Base-by-base conservation (phyloP, 1,140 invertebrate genomes). In the Akabosia matsudoensis region DNA sequence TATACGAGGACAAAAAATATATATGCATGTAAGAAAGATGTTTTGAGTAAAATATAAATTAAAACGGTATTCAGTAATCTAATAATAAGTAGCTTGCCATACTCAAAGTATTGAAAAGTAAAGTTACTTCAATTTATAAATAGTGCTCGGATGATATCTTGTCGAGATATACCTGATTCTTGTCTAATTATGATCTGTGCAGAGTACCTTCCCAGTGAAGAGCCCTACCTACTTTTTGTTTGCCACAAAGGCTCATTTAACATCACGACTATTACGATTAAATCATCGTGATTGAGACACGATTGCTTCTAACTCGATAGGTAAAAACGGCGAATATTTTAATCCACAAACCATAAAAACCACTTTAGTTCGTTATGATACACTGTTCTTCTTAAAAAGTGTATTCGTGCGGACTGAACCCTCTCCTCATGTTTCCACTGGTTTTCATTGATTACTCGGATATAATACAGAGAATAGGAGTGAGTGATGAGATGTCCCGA, bases 251-350 rank as follows among this genome's bases (percentile, higher is more conserved):
- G 37, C 37, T 45, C 18, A 45, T 45, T 45, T 10, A 10, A 45
- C 37, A 7, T 45, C 37, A 45, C 37, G 37, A 45, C 37, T 7
- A 45, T 18, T 10, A 18, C 37, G 54, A 16, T 16, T 56, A 56
- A 16, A 56, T 56, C 54, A 10, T 67, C 22, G 26, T 67, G 61
- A 67, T 67, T 67, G 61, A 67, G 31, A 67, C 13, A 28, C 31
- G 61, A 67, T 67, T 67, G 61, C 61, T 31, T 30, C 13, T 30
- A 30, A 67, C n/a, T 67, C 31, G 61, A 67, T 67, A 31, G 13
- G n/a, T n/a, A 10, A 22, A 61, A 61, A 14, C 4, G 24, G 37
- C 37, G 54, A 14, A n/a, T 22, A n/a, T 61, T 61, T 24, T 61
- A 16, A 7, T 61, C 54, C 37, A 18, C 37, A 45, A 45, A 45